A percentile compares a stretch with the other conserved stretches of the same genome.
phyloP scores from a whole-genome alignment of 2,888 invertebrate genomes.

The Gari tellinella region DNA sequence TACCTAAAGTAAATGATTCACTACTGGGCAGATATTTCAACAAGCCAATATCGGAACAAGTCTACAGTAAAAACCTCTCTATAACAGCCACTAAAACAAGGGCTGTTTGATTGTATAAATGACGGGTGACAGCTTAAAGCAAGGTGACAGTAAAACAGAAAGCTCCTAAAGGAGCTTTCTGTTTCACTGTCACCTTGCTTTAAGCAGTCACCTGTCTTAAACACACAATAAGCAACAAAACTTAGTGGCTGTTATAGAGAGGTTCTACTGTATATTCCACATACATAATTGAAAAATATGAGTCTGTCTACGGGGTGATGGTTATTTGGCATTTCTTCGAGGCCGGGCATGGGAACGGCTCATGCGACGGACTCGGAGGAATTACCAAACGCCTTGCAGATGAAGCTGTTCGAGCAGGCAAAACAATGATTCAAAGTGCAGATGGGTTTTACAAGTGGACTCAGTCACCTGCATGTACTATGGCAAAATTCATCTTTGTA shows the following conservation, averaged over 20 bases:
- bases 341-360: conserved; percentile 30
- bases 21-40: conserved; percentile 34
- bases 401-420: conserved; percentile 13
- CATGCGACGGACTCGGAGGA: conserved; percentile 31
- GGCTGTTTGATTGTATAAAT: too few relatives aligned
- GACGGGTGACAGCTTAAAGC: too few relatives aligned
- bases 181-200: too few relatives aligned
- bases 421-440: conserved; percentile 9
- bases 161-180: too few relatives aligned
- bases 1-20: conserved; percentile 13
- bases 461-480: conserved; percentile 3
- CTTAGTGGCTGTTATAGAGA: too few relatives aligned
- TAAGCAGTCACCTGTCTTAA: too few relatives aligned
- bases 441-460: conserved; percentile 9
- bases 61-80: neutral
- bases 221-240: too few relatives aligned
- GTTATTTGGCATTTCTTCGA: conserved; percentile 21
- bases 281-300: conserved; percentile 11
- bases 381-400: conserved; percentile 12
- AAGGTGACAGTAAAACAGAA: too few relatives aligned
- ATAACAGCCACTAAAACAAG: too few relatives aligned
- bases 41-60: conserved; percentile 34
- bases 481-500: conserved; percentile 8
- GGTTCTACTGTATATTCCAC: too few relatives aligned
- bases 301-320: neutral